phyloP scores from a whole-genome alignment of 2,888 invertebrate genomes.

The Temnothorax unifasciatus region DNA sequence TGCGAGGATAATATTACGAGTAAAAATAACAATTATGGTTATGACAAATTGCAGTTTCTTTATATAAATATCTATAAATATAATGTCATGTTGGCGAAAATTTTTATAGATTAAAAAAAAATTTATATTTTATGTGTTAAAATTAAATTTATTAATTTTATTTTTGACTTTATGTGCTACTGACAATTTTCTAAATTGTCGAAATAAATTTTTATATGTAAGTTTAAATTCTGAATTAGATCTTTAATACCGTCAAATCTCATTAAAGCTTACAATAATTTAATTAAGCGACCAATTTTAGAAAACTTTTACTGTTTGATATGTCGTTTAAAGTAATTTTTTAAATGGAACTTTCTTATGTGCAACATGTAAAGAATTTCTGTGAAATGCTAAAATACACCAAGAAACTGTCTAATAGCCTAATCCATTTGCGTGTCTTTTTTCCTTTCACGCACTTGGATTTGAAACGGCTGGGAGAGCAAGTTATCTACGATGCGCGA shows the following conservation, averaged over 20 bases:
- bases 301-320: background rate
- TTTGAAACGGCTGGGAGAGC: conserved; percentile 14
- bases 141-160: conserved; percentile 1
- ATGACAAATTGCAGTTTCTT: background rate
- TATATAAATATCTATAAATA: background rate
- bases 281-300: background rate
- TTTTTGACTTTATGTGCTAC: background rate
- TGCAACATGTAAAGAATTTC: background rate
- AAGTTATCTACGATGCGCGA: background rate
- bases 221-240: background rate
- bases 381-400: background rate
- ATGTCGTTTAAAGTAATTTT: background rate
- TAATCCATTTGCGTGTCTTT: conserved; percentile 7
- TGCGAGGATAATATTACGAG: background rate
- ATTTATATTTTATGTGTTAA: background rate
- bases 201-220: background rate
- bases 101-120: background rate
- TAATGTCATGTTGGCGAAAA: background rate
- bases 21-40: background rate
- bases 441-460: background rate
- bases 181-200: background rate
- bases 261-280: background rate
- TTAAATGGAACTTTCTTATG: background rate
- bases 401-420: background rate
- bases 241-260: background rate